Percentiles rank a stretch among this genome's conserved stretches.
phyloP scores from a whole-genome alignment of 2,888 invertebrate genomes.

The Cephus pygmeus region DNA sequence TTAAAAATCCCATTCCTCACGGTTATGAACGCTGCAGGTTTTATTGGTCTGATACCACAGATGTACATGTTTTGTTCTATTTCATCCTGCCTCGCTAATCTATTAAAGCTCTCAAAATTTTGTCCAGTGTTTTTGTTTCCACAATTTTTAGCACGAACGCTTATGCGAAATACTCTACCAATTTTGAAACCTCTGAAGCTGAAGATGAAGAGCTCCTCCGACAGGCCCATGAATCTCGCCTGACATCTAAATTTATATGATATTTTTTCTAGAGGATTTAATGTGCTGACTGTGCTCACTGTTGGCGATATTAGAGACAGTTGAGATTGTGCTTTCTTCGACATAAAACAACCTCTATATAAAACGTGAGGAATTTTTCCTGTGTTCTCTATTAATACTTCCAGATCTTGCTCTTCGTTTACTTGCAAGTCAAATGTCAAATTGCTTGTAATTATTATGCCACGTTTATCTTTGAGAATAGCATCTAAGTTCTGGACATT shows the following conservation, averaged over 20 bases:
- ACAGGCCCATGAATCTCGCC: constrained; percentile 72
- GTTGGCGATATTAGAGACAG: constrained; percentile 65
- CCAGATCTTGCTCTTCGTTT: constrained; percentile 64
- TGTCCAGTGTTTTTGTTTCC: background rate
- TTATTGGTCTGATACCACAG: constrained; percentile 69
- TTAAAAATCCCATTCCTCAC: constrained; percentile 63
- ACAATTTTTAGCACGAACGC: constrained; percentile 58
- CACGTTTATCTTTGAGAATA: constrained; percentile 65
- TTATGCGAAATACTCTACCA: constrained; percentile 71
- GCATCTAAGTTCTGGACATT: constrained; percentile 33
- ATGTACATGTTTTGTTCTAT: constrained; percentile 62
- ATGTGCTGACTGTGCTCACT: constrained; percentile 54
- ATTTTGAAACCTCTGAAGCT: constrained; percentile 73
- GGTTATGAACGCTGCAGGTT: constrained; percentile 73
- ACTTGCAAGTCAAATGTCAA: constrained; percentile 64
- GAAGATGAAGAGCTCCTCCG: constrained; percentile 73
- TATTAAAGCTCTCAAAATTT: constrained; percentile 10
- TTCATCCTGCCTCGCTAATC: constrained; percentile 24
- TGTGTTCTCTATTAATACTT: constrained; percentile 67
- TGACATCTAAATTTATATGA: constrained; percentile 68
- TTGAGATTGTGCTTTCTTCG: constrained; percentile 69
- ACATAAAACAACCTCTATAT: constrained; percentile 68
- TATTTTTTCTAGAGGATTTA: constrained; percentile 66
- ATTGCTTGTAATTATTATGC: constrained; percentile 69
- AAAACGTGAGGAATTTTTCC: constrained; percentile 64